These are phyloP conservation scores for Acanthosepion esculentum DNA, from an alignment of 2,888 invertebrate genomes.

Conservation along the genomic window DNA sequence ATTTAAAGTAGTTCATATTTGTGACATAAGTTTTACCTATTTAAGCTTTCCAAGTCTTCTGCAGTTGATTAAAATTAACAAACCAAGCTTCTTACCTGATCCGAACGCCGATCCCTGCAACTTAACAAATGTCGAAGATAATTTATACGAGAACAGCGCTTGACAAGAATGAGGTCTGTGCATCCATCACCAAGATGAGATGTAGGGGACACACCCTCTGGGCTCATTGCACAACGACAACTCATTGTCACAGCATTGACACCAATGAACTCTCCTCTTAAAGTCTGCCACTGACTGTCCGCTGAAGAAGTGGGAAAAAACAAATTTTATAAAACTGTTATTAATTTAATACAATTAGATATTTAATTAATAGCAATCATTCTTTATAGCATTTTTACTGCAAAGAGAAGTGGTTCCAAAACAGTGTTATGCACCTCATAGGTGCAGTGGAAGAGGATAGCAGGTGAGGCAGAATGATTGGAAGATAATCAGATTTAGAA, in stretches of 20 bases:
- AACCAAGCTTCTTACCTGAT: constrained; percentile 79
- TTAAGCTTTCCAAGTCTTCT: no score
- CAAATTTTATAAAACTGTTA: not conserved
- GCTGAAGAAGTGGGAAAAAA: not conserved
- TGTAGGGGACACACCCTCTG: constrained; percentile 85
- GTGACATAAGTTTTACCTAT: no score
- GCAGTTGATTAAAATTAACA: no score
- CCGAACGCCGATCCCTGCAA: constrained; percentile 78
- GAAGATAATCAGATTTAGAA: no score
- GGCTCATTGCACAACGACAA: constrained; percentile 84
- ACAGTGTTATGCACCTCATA: no score
- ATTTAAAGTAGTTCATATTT: no score
- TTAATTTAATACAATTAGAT: no score
- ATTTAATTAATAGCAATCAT: no score
- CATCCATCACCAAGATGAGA: constrained; percentile 88
- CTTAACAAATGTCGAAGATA: constrained; percentile 82
- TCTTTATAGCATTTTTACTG: no score
- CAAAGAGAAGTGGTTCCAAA: no score
- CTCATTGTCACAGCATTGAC: constrained; percentile 86
- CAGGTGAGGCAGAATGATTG: no score
- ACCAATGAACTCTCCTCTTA: constrained; percentile 81
- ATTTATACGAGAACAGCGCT: constrained; percentile 83
- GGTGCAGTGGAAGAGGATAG: no score
- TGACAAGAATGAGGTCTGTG: constrained; percentile 84
- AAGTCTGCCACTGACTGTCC: constrained; percentile 75